Base-by-base conservation (phyloP, 2,113 vertebrate genomes). In the Rousettus leschenaultii region DNA sequence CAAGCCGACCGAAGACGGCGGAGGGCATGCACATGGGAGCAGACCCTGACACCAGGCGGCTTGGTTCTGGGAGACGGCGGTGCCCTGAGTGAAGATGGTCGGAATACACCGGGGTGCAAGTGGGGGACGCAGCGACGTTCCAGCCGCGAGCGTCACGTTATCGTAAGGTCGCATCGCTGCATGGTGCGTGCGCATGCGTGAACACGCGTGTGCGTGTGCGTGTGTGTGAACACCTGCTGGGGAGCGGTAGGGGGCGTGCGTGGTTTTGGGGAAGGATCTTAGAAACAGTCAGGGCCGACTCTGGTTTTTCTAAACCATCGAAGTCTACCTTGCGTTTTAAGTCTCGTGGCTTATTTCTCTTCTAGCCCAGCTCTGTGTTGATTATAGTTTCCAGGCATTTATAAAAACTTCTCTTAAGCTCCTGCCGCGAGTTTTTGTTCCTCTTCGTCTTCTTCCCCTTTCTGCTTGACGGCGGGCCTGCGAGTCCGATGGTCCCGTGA, bases 401-500 rank as follows among this genome's bases (percentile, higher is more conserved):
- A 10, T 16, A 57, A 71, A 28, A 26, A 43, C 74, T 78, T 92
- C 43, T 7, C 48, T 48, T 13, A 43, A 71, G 77, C 35, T 18
- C 16, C 24, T 19, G 59, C 51, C 59, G 45, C 21, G 24, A 65
- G 30, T 48, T 70, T 45, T 40, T 65, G 19, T 48, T 82, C 35
- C 51, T 89, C 74, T 51, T 77, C 1, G 4, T 21, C 51, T 48
- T 38, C 68, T 51, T 83, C 59, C 75, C 22, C 57, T 57, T 83
- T 66, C 22, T 2, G 63, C 73, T 45, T 18, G 63, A 4, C 0
- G 14, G 21, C n/a, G 13, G 68, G 22, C 68, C 63, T 3, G 2
- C 26, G 51, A 73, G 26, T n/a, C 7, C 0, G 0, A 6, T 1
- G 18, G 18, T 16, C 40, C 26, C 4, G 0, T 0, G 8, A 45